These are phyloP conservation scores for Anthrax anthrax DNA, from an alignment of 2,888 invertebrate species.

Conservation along the genomic window DNA sequence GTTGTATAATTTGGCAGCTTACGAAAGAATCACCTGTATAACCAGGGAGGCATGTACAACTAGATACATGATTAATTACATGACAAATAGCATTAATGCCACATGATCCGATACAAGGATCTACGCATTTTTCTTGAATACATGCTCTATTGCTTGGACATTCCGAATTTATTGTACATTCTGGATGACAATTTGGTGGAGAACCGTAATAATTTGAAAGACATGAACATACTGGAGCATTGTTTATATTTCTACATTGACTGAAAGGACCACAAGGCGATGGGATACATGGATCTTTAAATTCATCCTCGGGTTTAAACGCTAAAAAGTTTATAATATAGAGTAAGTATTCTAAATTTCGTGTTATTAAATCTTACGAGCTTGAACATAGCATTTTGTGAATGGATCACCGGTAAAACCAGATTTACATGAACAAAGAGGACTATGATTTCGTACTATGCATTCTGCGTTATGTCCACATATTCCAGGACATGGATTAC, in stretches of 20 bases:
- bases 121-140: constrained; percentile 57
- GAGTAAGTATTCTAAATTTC: not conserved
- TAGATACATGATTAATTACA: constrained; percentile 61
- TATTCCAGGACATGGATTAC: constrained; percentile 46
- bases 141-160: constrained; percentile 60
- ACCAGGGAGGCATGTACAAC: constrained; percentile 41
- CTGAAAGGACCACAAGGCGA: constrained; percentile 50
- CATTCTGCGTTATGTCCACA: constrained; percentile 54
- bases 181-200: constrained; percentile 65
- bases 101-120: constrained; percentile 66
- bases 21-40: constrained; percentile 48
- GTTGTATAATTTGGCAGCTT: constrained; percentile 40
- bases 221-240: constrained; percentile 54
- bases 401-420: constrained; percentile 66
- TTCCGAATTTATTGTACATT: constrained; percentile 58
- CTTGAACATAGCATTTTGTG: constrained; percentile 41
- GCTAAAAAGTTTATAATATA: constrained; percentile 15
- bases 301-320: constrained; percentile 16
- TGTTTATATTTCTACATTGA: constrained; percentile 42
- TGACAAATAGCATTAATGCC: constrained; percentile 58
- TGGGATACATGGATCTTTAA: constrained; percentile 41
- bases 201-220: constrained; percentile 50
- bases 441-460: constrained; percentile 58
- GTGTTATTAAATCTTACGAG: constrained; percentile 23
- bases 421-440: constrained; percentile 55